Base-by-base conservation (phyloP, 2,888 invertebrate genomes). In the Ectemnius lituratus region DNA sequence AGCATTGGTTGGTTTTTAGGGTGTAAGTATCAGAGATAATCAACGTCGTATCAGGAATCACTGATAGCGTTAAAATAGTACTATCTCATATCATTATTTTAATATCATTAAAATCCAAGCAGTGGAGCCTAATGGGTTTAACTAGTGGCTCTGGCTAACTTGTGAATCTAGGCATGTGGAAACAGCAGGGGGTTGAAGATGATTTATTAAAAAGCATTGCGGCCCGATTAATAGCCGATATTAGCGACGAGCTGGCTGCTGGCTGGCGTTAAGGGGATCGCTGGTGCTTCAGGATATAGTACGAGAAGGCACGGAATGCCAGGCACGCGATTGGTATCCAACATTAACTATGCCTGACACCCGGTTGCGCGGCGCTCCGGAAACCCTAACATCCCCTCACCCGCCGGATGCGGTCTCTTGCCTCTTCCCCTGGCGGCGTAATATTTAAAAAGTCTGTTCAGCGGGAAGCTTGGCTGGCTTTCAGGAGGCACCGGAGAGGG, bases 371-470 rank as follows among this genome's bases (percentile, higher is more conserved):
- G 64, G 20, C 27, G 63, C 67, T 56, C 56, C 70, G 70, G 74
- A 78, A 78, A 67, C 61, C 73, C 37, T 66, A 52, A 52, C 60
- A 46, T 16, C 66, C 70, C 18, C 23, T 16, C 14, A 13, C 45
- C 18, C 67, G 70, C 37, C 37, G 37, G 37, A 37, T 37, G 37
- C 37, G 60, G 69, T 52, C 67, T 57, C 59, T 28, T 52, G 13
- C 47, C 58, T 58, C 56, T 37, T 45, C 64, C 58, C 18, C 57
- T 49, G 6, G n/a, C 46, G 59, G 8, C 60, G 64, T 52, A 69
- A 78, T 80, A 80, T 78, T 78, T 75, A 78, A 80, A 75, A 65
- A 58, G 52, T 4, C 58, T n/a, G 3, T 62, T 64, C 23, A 59
- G 45, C 63, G 11, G 67, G 46, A 45, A 62, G 69, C 65, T 69